phyloP scores from a whole-genome alignment of 2,113 vertebrate species.

The Tetrax tetrax region DNA sequence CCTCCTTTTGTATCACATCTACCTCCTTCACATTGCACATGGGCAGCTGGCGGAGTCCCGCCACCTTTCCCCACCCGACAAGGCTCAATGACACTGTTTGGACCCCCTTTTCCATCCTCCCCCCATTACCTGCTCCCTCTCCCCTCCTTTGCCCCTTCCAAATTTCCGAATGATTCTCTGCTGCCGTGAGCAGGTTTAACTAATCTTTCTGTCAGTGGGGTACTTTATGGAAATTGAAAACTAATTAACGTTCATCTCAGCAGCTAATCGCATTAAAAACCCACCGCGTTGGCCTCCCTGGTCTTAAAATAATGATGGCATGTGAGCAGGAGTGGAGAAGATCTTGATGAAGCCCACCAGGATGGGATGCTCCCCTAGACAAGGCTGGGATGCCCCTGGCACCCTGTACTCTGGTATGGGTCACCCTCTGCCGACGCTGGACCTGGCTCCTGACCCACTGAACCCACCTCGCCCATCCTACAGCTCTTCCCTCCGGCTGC shows the following conservation, averaged over 20 bases:
- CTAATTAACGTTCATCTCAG: conserved; percentile 75
- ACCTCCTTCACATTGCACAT: rapidly evolving
- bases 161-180: conserved; percentile 18
- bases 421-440: not conserved
- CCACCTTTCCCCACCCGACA: rapidly evolving
- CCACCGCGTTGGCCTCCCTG: conserved; percentile 22
- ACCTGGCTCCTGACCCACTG: not conserved
- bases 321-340: not conserved
- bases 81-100: rapidly evolving
- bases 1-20: not conserved
- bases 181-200: conserved; percentile 65
- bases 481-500: not conserved
- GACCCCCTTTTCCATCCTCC: not conserved
- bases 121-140: not conserved
- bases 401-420: rapidly evolving
- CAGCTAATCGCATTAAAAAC: conserved; percentile 65
- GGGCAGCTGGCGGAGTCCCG: rapidly evolving
- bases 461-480: not conserved
- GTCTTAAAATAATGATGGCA: conserved; percentile 41
- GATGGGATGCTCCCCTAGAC: not conserved
- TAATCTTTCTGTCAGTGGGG: conserved; percentile 73
- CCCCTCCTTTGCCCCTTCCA: not conserved
- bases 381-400: rapidly evolving
- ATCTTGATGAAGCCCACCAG: conserved; percentile 35
- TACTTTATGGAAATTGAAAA: conserved; percentile 77